A percentile compares a stretch with the other conserved stretches of the same genome.
Conservation (phyloP, 2,113 vertebrate species). For the Serranochromis macrocephalus region DNA sequence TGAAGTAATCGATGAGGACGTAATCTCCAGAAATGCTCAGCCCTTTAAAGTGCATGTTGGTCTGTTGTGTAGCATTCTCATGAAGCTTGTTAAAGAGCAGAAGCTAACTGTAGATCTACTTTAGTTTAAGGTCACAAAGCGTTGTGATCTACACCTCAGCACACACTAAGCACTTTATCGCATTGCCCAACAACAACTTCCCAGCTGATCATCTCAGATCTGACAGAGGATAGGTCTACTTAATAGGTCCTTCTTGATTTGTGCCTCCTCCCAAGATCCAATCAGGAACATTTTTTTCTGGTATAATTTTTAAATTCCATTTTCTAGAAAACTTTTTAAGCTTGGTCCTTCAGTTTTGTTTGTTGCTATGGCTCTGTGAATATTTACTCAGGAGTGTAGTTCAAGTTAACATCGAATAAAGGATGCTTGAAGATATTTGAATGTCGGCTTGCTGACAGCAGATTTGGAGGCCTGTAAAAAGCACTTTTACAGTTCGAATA, state of each 20-base stretch:
- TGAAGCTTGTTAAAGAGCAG: background rate
- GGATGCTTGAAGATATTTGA: background rate
- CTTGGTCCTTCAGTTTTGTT: background rate
- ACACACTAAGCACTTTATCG: background rate
- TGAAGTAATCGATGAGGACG: background rate
- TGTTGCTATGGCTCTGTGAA: background rate
- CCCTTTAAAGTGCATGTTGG: background rate
- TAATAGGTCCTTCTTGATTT: background rate
- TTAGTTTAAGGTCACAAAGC: background rate
- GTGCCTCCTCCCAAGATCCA: background rate
- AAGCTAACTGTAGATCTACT: background rate
- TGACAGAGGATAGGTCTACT: background rate
- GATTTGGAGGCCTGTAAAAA: background rate
- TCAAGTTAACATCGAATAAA: background rate
- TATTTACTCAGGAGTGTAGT: background rate
- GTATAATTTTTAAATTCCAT: background rate
- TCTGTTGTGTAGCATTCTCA: background rate
- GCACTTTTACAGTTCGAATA: background rate
- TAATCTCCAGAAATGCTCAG: background rate
- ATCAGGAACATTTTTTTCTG: background rate
- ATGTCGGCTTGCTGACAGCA: background rate
- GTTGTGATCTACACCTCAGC: background rate
- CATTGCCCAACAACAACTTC: background rate
- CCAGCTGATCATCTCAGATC: background rate
- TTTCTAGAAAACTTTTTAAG: background rate